Conservation (phyloP, 2,113 vertebrate genomes). For the Chlamydotis undulata region DNA sequence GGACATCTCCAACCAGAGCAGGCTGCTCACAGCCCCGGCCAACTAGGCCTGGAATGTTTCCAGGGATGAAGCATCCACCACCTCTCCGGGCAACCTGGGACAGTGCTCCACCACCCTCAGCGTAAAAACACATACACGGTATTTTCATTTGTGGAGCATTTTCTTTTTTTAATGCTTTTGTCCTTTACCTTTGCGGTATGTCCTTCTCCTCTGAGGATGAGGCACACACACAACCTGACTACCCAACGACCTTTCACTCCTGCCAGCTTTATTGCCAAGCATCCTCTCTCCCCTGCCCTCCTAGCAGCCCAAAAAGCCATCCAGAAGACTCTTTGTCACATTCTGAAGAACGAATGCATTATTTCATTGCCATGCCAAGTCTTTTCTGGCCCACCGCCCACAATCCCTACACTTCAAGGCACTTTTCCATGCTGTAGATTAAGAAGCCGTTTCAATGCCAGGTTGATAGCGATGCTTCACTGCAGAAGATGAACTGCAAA, state of each 20-base stretch:
- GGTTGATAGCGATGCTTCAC: background rate
- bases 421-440: conserved; percentile 47
- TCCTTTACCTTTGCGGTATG: background rate
- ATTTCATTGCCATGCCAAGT: conserved; percentile 22
- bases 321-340: conserved; percentile 20
- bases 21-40: no score
- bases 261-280: conserved; percentile 9
- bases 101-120: no score
- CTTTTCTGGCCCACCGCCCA: background rate
- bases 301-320: background rate
- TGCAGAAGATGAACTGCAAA: conserved; percentile 38
- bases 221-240: background rate
- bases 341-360: conserved; percentile 29
- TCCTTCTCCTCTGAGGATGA: background rate
- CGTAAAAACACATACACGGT: accelerated
- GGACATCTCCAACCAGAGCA: no score
- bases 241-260: background rate
- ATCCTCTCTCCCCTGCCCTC: background rate
- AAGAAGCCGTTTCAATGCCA: conserved; percentile 41
- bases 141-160: background rate
- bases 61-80: no score
- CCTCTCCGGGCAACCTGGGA: no score
- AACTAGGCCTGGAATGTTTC: no score
- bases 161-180: background rate
- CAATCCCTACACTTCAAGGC: conserved; percentile 13